Evolutionary conservation across 1,140 invertebrate species (phyloP).

Genomic region (Centruroides vittatus): DNA sequence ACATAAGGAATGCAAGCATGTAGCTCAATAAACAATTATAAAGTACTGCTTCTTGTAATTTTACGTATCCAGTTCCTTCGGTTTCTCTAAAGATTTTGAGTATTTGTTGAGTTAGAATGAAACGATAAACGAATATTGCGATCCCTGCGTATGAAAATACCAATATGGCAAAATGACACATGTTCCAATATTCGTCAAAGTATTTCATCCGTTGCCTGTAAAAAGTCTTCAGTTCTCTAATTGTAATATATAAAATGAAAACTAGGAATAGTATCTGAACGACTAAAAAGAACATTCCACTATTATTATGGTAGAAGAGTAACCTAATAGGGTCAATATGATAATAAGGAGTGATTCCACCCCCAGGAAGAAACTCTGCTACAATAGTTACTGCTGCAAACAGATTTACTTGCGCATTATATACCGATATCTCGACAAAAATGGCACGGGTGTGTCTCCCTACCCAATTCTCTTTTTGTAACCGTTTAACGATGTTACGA

Average conservation of each 20-base stretch:
- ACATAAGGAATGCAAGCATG: slow-evolving; percentile 35
- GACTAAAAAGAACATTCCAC: slow-evolving; percentile 20
- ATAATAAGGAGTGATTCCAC: slow-evolving; percentile 32
- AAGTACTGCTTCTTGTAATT: slow-evolving; percentile 34
- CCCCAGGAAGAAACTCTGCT: slow-evolving; percentile 34
- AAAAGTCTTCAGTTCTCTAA: slow-evolving; percentile 22
- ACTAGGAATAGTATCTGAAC: slow-evolving; percentile 26
- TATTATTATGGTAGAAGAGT: slow-evolving; percentile 22
- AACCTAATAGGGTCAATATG: slow-evolving; percentile 32
- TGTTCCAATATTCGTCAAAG: slow-evolving; percentile 33
- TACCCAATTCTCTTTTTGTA: slow-evolving; percentile 34
- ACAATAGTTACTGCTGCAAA: slow-evolving; percentile 33
- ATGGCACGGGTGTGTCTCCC: slow-evolving; percentile 37
- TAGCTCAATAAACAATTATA: slow-evolving; percentile 35
- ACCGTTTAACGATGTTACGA: slow-evolving; percentile 21
- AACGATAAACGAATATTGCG: slow-evolving; percentile 30
- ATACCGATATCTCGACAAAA: slow-evolving; percentile 39
- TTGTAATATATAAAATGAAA: slow-evolving; percentile 34
- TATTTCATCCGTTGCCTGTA: slow-evolving; percentile 22
- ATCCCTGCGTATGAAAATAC: slow-evolving; percentile 28
- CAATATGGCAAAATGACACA: slow-evolving; percentile 32
- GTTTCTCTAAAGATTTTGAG: slow-evolving; percentile 30
- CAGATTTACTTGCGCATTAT: slow-evolving; percentile 38
- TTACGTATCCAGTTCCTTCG: slow-evolving; percentile 37
- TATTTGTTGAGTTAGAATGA: slow-evolving; percentile 26